Base-by-base conservation (phyloP, 2,113 vertebrate species). In the Orthochromis malagaraziensis region DNA sequence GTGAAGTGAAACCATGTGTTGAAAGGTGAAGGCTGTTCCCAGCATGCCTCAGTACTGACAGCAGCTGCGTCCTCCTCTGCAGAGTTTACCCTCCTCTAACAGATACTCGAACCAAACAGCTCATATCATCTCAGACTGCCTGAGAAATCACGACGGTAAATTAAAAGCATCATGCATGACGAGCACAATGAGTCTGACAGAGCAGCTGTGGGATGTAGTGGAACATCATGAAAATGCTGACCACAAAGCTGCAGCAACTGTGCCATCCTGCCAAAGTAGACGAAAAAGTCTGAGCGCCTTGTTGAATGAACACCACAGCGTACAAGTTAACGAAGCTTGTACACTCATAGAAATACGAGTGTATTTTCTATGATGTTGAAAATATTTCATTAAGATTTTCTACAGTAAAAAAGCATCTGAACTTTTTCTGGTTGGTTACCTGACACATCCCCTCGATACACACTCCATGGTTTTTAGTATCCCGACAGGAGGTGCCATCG, bases 381-480 rank as follows among this genome's bases (percentile, higher is more conserved):
- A 31, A 31, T 8, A 77, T 49, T 75, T 13, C 6, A 29, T 31
- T 17, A 19, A 77, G 42, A 49, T 31, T 75, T 75, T 47, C 24
- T 2, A 75, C 42, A 75, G 24, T 10, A 49, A 45, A 75, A 12
- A 31, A 35, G 6, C 40, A 75, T 29, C 42, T 29, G 70, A 75
- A 75, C 24, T 0, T 73, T 73, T 73, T 16, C 35, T 19, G 42
- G 24, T 5, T 19, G 70, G n/a, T 90, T 94, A 98, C 98, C 97
- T 98, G 97, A 95, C 98, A 98, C 54, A 93, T 95, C 21, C 97
- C 97, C 86, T 95, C 95, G 57, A 98, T 98, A 92, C 98, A 98
- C 92, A 98, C 97, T 3, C 98, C 98, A 63, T 97, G 97, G 87
- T 95, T 94, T 81, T 96, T 92, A 60, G 97, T 95, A 47, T 98